These are phyloP conservation scores for Odontamblyopus lacepedii DNA, from an alignment of 2,797 vertebrate species.

Conservation along the genomic window DNA sequence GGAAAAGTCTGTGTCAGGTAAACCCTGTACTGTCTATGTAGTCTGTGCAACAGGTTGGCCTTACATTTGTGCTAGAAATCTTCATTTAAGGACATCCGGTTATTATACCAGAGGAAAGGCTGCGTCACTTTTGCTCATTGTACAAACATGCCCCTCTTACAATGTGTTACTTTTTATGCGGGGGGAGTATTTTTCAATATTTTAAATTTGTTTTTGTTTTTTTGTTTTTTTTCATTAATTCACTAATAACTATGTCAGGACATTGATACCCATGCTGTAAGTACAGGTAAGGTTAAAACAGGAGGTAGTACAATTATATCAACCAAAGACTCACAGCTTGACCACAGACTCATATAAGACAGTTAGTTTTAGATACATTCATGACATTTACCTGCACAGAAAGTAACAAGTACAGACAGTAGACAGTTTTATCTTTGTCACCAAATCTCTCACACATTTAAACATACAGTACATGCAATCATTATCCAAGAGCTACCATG, in stretches of 20 bases:
- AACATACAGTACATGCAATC: constrained; percentile 47
- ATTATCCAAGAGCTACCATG: constrained; percentile 63
- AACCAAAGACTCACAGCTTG: constrained; percentile 75
- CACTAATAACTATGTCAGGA: neutral
- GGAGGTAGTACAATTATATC: constrained; percentile 73
- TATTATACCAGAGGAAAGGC: constrained; percentile 12
- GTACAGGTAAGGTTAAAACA: constrained; percentile 55
- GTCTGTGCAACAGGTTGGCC: constrained; percentile 66
- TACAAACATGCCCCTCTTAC: neutral
- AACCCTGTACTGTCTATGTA: constrained; percentile 66
- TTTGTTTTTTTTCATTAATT: neutral
- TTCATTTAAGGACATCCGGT: constrained; percentile 42
- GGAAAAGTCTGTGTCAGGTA: constrained; percentile 77
- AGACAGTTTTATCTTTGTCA: constrained; percentile 37
- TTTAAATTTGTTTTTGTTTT: neutral
- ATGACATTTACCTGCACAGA: constrained; percentile 60
- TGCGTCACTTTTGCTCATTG: neutral
- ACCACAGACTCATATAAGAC: constrained; percentile 55
- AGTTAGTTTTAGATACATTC: constrained; percentile 62
- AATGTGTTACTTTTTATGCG: neutral
- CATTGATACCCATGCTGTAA: constrained; percentile 3
- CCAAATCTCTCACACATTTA: constrained; percentile 27
- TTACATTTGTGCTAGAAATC: constrained; percentile 44
- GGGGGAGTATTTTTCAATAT: neutral
- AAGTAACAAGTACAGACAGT: constrained; percentile 65